These are phyloP conservation scores for Meiosimyza decipiens DNA, from an alignment of 2,888 invertebrate genomes.

Conservation along the genomic window DNA sequence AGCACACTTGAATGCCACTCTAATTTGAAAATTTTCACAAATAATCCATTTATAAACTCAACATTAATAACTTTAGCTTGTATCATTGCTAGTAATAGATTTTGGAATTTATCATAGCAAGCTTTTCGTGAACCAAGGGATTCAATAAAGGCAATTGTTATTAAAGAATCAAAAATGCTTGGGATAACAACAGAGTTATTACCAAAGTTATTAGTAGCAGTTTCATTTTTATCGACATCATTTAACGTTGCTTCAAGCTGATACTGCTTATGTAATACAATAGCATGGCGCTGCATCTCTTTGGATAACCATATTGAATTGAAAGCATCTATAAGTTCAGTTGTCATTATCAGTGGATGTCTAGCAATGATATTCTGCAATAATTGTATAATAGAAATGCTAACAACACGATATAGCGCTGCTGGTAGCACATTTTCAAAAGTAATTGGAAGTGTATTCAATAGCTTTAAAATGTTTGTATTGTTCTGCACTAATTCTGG, in stretches of 20 bases:
- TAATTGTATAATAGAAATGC: constrained; percentile 55
- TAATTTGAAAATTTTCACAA: constrained; percentile 74
- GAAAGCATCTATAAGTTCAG: constrained; percentile 45
- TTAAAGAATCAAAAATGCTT: constrained; percentile 50
- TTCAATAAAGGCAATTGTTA: constrained; percentile 54
- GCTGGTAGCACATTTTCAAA: constrained; percentile 56
- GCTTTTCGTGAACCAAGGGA: constrained; percentile 48
- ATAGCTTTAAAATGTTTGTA: constrained; percentile 44
- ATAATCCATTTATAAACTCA: constrained; percentile 74
- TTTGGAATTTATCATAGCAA: constrained; percentile 67
- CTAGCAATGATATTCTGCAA: constrained; percentile 58
- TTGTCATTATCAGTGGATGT: constrained; percentile 50
- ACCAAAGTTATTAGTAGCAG: constrained; percentile 9
- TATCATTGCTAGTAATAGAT: constrained; percentile 69
- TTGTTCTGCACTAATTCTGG: constrained; percentile 50
- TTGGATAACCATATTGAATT: constrained; percentile 48
- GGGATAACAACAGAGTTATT: constrained; percentile 29
- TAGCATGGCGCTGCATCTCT: constrained; percentile 45
- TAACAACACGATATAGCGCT: constrained; percentile 56
- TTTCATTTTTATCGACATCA: constrained; percentile 15
- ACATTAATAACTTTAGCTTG: constrained; percentile 71
- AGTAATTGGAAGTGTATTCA: constrained; percentile 48
- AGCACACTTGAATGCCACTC: constrained; percentile 71
- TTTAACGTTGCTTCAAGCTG: not conserved
- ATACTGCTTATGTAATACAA: not conserved